Conservation (phyloP, 2,113 vertebrate species). For the Dendrocopos noguchii region DNA sequence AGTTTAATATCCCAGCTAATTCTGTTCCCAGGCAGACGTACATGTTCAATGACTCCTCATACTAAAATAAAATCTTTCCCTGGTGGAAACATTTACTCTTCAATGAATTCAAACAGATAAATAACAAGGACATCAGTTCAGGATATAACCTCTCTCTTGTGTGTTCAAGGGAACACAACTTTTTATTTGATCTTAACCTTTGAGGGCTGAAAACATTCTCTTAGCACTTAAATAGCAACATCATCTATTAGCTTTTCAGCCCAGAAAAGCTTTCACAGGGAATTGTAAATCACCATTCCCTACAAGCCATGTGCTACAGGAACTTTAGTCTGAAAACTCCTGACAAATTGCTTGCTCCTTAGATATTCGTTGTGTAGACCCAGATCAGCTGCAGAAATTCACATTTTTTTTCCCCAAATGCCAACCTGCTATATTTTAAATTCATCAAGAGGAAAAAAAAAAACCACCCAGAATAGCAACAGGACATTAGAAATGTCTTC, state of each 20-base stretch:
- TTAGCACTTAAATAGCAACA: constrained; percentile 58
- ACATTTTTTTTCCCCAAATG: background rate
- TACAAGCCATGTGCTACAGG: background rate
- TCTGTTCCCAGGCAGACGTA: constrained; percentile 9
- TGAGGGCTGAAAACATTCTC: constrained; percentile 44
- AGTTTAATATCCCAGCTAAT: constrained; percentile 33
- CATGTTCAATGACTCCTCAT: background rate
- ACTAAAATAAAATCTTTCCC: constrained; percentile 37
- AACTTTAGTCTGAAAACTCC: constrained; percentile 33
- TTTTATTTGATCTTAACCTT: constrained; percentile 63
- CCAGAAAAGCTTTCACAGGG: constrained; percentile 52
- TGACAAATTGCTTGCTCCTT: constrained; percentile 49
- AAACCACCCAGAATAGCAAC: background rate
- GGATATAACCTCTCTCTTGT: constrained; percentile 4
- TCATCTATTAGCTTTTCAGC: constrained; percentile 63
- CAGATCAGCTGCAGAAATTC: constrained; percentile 34
- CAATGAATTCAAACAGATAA: constrained; percentile 53
- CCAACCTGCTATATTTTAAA: background rate
- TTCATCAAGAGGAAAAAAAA: background rate
- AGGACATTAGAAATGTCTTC: background rate
- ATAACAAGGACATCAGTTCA: constrained; percentile 28
- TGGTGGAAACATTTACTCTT: constrained; percentile 33
- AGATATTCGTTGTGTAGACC: background rate
- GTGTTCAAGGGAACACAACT: constrained; percentile 24
- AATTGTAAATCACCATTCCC: constrained; percentile 59